Evolutionary conservation across 2,797 vertebrate species (phyloP).

Genomic region (Balearica regulorum): DNA sequence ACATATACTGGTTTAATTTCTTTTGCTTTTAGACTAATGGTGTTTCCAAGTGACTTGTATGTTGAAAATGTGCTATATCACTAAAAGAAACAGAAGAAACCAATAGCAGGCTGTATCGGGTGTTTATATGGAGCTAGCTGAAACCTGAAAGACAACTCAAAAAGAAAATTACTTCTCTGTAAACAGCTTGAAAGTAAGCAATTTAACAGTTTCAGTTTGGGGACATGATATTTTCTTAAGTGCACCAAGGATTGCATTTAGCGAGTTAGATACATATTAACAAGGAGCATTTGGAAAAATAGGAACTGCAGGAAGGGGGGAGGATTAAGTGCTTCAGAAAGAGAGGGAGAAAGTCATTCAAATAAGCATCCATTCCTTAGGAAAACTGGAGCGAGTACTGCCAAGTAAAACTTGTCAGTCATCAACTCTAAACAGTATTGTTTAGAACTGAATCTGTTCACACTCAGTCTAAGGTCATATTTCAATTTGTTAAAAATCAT

Average conservation of each 20-base stretch:
- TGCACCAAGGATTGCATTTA: not conserved
- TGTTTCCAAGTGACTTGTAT: constrained; percentile 77
- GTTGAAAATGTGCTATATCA: constrained; percentile 74
- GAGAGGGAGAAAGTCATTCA: not conserved
- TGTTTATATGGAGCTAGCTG: constrained; percentile 79
- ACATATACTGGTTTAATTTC: not conserved
- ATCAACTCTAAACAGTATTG: not conserved
- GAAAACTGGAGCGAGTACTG: not conserved
- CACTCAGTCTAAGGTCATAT: not conserved
- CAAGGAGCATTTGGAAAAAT: not conserved
- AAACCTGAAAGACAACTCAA: constrained; percentile 82
- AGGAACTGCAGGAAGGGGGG: not conserved
- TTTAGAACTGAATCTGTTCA: not conserved
- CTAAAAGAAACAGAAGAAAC: constrained; percentile 78
- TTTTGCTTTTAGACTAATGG: constrained; percentile 71
- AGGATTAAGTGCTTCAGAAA: not conserved
- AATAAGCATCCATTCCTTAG: not conserved
- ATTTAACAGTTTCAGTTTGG: not conserved
- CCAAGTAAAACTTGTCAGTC: not conserved
- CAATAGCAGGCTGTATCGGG: constrained; percentile 78
- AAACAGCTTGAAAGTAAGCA: constrained; percentile 80
- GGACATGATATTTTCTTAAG: not conserved
- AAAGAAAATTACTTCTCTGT: constrained; percentile 78
- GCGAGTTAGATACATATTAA: not conserved
- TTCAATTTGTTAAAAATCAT: not conserved